Conservation (phyloP, 2,797 vertebrate genomes). For the Galaxias olidus region DNA sequence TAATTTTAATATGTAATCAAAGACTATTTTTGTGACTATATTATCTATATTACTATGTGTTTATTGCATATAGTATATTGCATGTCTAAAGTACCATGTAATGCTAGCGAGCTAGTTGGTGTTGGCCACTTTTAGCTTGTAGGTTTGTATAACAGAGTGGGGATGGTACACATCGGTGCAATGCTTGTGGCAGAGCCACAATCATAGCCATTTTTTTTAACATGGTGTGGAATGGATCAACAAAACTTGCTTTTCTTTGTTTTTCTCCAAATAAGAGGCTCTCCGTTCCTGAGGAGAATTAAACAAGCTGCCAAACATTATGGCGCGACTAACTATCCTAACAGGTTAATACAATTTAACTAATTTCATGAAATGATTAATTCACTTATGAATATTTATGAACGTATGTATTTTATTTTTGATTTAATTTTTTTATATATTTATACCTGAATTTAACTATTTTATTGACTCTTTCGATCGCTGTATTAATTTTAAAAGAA, state of each 20-base stretch:
- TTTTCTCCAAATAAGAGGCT: slow-evolving; percentile 21
- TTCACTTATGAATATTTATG: not conserved
- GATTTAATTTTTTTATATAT: not conserved
- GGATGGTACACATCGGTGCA: too few relatives aligned
- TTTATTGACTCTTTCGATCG: not conserved
- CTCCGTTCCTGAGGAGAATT: slow-evolving; percentile 6
- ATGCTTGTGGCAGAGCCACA: too few relatives aligned
- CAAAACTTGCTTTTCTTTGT: not conserved
- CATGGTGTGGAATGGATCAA: too few relatives aligned
- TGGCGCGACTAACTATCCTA: slow-evolving; percentile 59
- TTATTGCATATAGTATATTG: not conserved
- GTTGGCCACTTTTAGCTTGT: too few relatives aligned
- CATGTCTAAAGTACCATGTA: too few relatives aligned
- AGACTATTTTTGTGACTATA: not conserved
- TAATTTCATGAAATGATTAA: not conserved
- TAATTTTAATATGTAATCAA: not conserved
- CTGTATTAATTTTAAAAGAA: not conserved
- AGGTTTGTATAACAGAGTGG: too few relatives aligned
- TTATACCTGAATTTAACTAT: not conserved
- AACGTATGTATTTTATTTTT: not conserved
- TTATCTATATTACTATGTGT: not conserved
- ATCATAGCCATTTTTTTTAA: too few relatives aligned
- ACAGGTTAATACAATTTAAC: slow-evolving; percentile 59
- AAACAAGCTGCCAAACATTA: slow-evolving; percentile 35
- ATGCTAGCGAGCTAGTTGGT: too few relatives aligned